These are phyloP conservation scores for Bucco capensis DNA, from an alignment of 2,113 vertebrate genomes.

Conservation along the genomic window DNA sequence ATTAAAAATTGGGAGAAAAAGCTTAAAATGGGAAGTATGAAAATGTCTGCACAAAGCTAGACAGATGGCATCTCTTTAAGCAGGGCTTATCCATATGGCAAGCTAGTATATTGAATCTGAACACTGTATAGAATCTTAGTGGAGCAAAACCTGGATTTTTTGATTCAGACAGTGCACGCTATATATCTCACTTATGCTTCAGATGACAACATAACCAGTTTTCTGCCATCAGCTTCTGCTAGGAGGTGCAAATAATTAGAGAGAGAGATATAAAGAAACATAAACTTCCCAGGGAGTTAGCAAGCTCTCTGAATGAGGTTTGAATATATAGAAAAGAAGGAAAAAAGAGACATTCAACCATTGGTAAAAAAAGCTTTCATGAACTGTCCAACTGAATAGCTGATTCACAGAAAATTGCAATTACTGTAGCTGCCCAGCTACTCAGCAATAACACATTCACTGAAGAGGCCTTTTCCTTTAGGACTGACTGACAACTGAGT, in stretches of 20 bases:
- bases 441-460: background rate
- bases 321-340: background rate
- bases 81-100: conserved; percentile 20
- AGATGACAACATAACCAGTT: background rate
- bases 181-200: background rate
- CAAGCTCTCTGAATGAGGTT: background rate
- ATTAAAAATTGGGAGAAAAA: background rate
- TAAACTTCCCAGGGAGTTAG: background rate
- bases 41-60: conserved; percentile 13
- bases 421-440: background rate
- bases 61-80: conserved; percentile 37
- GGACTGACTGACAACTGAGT: background rate
- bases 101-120: conserved; percentile 2
- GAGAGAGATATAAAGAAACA: background rate
- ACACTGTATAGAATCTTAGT: background rate
- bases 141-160: background rate
- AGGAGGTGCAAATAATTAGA: background rate
- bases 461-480: conserved; percentile 8
- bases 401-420: background rate
- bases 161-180: background rate
- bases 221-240: background rate
- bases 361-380: background rate
- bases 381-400: background rate
- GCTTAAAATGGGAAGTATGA: conserved; percentile 41
- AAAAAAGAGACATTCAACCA: background rate